phyloP scores from a whole-genome alignment of 2,888 invertebrate genomes.

The Anarsia innoxiella region DNA sequence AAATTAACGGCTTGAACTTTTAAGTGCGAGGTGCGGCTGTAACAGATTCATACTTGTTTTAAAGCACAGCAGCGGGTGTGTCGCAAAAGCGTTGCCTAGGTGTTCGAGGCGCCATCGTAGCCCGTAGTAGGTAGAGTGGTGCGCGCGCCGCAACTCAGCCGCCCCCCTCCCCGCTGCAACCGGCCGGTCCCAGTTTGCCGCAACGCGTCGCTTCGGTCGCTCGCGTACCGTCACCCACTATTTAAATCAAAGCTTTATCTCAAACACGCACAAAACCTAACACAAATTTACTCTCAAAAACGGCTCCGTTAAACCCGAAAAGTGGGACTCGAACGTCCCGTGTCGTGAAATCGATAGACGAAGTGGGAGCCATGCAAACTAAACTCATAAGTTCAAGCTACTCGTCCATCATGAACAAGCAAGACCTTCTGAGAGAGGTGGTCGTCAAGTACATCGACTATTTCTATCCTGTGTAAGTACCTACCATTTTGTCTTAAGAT shows the following conservation, averaged over 20 bases:
- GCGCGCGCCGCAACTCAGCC: constrained; percentile 67
- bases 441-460: constrained; percentile 83
- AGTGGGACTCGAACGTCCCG: constrained; percentile 53
- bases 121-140: constrained; percentile 63
- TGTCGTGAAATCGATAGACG: constrained; percentile 36
- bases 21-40: constrained; percentile 40
- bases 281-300: constrained; percentile 40
- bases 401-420: constrained; percentile 78
- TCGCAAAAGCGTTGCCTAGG: constrained; percentile 68
- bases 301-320: constrained; percentile 49
- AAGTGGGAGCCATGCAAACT: constrained; percentile 70
- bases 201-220: constrained; percentile 70
- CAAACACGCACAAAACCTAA: constrained; percentile 50
- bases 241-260: constrained; percentile 38
- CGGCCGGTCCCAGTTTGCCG: constrained; percentile 68
- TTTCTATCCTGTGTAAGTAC: constrained; percentile 82
- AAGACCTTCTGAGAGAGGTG: constrained; percentile 80
- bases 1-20: constrained; percentile 69
- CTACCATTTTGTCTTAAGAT: constrained; percentile 27
- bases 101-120: constrained; percentile 64
- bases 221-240: constrained; percentile 44
- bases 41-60: constrained; percentile 51
- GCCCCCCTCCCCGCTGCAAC: constrained; percentile 49
- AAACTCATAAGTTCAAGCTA: constrained; percentile 77
- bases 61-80: constrained; percentile 61